phyloP scores from a whole-genome alignment of 2,888 invertebrate genomes.

The Zonitis immaculata region DNA sequence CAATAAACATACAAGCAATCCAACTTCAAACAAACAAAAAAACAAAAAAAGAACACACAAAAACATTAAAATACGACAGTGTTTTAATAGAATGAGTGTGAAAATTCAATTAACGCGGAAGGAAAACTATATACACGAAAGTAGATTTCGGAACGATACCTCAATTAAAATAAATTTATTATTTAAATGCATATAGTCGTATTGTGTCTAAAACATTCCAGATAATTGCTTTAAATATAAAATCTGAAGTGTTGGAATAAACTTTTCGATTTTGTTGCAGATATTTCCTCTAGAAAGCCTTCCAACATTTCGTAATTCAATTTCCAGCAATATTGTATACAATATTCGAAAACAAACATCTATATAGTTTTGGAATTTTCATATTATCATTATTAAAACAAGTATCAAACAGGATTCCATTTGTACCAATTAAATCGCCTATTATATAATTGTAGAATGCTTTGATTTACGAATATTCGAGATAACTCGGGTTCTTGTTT shows the following conservation, averaged over 20 bases:
- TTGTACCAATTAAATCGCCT: conserved; percentile 37
- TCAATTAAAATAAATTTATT: conserved; percentile 18
- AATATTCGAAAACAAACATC: conserved; percentile 18
- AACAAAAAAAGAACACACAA: too few relatives aligned
- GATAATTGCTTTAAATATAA: conserved; percentile 16
- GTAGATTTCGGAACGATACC: conserved; percentile 14
- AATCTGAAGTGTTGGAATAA: background rate
- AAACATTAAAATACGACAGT: too few relatives aligned
- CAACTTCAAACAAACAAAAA: too few relatives aligned
- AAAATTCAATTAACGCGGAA: conserved; percentile 13
- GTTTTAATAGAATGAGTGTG: background rate
- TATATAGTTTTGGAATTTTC: conserved; percentile 34
- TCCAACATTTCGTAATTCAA: conserved; percentile 16
- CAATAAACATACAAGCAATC: too few relatives aligned
- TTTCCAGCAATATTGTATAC: conserved; percentile 17
- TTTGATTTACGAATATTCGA: conserved; percentile 36
- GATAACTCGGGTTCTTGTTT: conserved; percentile 22
- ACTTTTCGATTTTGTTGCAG: conserved; percentile 4
- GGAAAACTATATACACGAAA: conserved; percentile 6
- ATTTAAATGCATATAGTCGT: conserved; percentile 16
- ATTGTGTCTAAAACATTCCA: conserved; percentile 17
- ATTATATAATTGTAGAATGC: conserved; percentile 35
- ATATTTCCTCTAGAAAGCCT: conserved; percentile 16
- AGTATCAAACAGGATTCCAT: conserved; percentile 38
- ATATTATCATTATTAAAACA: conserved; percentile 34